Percentiles rank a stretch among this genome's conserved stretches.
Conservation (phyloP, 2,888 invertebrate species). For the Ennomos erosarius region DNA sequence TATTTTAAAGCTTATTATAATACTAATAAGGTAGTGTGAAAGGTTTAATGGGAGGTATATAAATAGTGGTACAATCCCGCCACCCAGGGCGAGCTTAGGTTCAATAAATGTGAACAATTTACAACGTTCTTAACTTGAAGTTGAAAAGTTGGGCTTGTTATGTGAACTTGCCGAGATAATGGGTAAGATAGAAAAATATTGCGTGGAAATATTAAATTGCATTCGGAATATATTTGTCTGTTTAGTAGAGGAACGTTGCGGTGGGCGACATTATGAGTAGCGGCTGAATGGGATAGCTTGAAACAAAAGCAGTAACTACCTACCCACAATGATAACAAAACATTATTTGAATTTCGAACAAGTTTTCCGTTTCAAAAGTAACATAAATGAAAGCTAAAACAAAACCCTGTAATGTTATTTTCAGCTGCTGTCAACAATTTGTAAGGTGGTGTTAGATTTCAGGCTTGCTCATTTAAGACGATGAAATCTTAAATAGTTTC, state of each 20-base stretch:
- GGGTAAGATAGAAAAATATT: constrained; percentile 43
- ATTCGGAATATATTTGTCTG: constrained; percentile 32
- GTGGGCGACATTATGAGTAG: constrained; percentile 8
- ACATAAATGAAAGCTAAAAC: too few species aligned
- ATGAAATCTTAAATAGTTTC: too few species aligned
- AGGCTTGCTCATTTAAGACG: too few species aligned
- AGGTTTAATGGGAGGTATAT: constrained; percentile 10
- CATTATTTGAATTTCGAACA: too few species aligned
- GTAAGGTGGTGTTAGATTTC: too few species aligned
- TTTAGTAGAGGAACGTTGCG: constrained; percentile 12
- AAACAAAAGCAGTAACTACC: constrained; percentile 19
- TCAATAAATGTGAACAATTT: constrained; percentile 80
- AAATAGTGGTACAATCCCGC: constrained; percentile 45
- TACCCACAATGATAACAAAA: constrained; percentile 7
- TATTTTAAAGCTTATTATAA: constrained; percentile 9
- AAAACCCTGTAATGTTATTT: too few species aligned
- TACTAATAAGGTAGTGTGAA: constrained; percentile 20
- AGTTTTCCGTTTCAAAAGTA: too few species aligned
- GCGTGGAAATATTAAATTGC: constrained; percentile 41
- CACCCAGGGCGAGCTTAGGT: constrained; percentile 74
- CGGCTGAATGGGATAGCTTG: constrained; percentile 16
- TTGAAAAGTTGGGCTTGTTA: constrained; percentile 76
- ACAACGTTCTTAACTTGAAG: constrained; percentile 74
- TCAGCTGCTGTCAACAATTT: too few species aligned
- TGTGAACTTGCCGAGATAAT: constrained; percentile 48